A percentile compares a stretch with the other conserved stretches of the same genome.
phyloP scores from a whole-genome alignment of 2,888 invertebrate genomes.

The Dichetophora obliterata region DNA sequence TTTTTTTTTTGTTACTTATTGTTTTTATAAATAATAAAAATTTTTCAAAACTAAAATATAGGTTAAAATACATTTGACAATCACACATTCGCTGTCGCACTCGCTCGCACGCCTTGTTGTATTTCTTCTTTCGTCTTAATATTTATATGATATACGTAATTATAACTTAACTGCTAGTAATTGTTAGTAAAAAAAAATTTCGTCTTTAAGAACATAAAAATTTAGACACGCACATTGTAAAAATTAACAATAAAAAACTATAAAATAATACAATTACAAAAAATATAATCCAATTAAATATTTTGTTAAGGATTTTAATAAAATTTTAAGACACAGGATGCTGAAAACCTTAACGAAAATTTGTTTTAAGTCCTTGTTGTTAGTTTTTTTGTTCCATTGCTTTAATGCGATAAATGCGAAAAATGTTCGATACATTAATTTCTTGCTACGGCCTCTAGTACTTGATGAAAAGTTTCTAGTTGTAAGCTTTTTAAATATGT shows the following conservation, averaged over 20 bases:
- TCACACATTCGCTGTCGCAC: constrained; percentile 55
- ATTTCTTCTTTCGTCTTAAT: constrained; percentile 1
- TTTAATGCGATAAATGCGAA: not conserved
- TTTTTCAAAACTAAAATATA: not conserved
- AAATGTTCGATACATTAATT: constrained; percentile 39
- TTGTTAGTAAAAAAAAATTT: constrained; percentile 38
- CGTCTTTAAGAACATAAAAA: not conserved
- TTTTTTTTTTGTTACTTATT: too few species aligned
- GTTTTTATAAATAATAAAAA: not conserved
- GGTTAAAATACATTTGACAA: constrained; percentile 62
- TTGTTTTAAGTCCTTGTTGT: constrained; percentile 53
- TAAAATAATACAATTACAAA: constrained; percentile 49
- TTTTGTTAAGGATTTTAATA: not conserved
- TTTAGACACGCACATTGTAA: not conserved
- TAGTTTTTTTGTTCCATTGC: constrained; percentile 40
- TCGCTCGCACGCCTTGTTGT: constrained; percentile 39
- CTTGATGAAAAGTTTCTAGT: not conserved
- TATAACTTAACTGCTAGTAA: constrained; percentile 27
- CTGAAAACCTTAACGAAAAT: constrained; percentile 45
- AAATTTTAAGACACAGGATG: constrained; percentile 39
- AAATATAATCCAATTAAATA: constrained; percentile 42
- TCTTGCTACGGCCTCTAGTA: not conserved
- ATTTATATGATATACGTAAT: not conserved
- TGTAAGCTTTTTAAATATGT: constrained; percentile 19
- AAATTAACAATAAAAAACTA: constrained; percentile 2